Percentiles rank a stretch among this genome's conserved stretches.
Evolutionary conservation across 2,113 vertebrate genomes (phyloP).

Genomic region (Callithrix jacchus): DNA sequence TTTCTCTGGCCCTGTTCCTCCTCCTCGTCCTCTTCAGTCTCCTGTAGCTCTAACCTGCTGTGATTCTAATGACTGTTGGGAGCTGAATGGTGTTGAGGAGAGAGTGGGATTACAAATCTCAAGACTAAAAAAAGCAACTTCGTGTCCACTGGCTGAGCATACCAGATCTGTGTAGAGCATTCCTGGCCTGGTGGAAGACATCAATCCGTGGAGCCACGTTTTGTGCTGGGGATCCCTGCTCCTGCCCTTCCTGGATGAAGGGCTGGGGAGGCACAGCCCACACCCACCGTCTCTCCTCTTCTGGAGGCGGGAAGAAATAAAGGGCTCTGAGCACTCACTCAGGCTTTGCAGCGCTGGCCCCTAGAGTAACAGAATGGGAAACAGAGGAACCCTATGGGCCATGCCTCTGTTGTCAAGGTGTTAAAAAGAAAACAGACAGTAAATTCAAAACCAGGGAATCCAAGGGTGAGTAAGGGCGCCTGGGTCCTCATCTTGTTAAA

Average conservation of each 20-base stretch:
- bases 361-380: neutral
- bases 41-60: neutral
- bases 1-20: neutral
- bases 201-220: neutral
- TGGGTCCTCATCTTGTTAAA: neutral
- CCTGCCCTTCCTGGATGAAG: neutral
- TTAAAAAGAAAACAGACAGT: neutral
- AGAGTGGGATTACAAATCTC: neutral
- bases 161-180: neutral
- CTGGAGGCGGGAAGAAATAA: neutral
- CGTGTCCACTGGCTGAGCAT: fast-evolving
- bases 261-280: neutral
- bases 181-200: neutral
- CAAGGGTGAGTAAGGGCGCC: neutral
- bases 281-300: neutral
- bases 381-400: neutral
- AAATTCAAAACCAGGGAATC: neutral
- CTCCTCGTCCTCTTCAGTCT: neutral
- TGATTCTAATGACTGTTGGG: neutral
- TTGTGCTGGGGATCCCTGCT: too few relatives aligned
- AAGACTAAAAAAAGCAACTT: too few relatives aligned
- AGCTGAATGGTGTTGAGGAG: neutral
- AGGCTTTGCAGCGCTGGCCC: neutral
- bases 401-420: neutral
- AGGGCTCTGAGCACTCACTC: too few relatives aligned